Percentiles rank a stretch among this genome's conserved stretches.
Evolutionary conservation across 1,140 invertebrate genomes (phyloP).

Genomic region (Bradynema listronoti): DNA sequence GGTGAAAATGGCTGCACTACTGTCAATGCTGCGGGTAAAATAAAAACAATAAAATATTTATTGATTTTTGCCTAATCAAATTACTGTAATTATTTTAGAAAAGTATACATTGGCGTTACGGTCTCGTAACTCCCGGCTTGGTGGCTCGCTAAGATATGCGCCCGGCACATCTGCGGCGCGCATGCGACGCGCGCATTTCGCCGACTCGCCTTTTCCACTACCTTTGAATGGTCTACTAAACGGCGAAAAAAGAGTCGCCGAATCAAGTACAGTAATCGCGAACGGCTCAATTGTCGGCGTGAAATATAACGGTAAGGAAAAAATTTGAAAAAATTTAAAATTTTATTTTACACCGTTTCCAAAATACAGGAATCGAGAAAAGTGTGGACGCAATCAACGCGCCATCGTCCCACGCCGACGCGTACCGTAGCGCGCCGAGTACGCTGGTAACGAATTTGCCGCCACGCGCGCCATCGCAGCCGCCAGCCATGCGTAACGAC

Average conservation of each 20-base stretch:
- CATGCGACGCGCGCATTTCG: neutral
- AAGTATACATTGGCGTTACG: slow-evolving; percentile 9
- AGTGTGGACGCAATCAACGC: too few relatives aligned
- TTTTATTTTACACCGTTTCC: neutral
- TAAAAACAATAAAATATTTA: too few relatives aligned
- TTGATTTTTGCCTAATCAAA: neutral
- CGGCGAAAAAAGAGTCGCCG: neutral
- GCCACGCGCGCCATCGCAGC: too few relatives aligned
- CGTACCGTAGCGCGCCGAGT: too few relatives aligned
- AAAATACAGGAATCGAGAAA: too few relatives aligned
- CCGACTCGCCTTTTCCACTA: neutral
- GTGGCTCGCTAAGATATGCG: slow-evolving; percentile 36
- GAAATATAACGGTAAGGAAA: neutral
- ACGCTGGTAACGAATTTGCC: too few relatives aligned
- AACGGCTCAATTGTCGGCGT: neutral
- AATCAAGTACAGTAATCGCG: neutral
- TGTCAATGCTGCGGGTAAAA: too few relatives aligned
- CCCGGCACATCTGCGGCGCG: neutral
- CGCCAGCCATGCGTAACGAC: too few relatives aligned
- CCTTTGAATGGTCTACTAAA: neutral
- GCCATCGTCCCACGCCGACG: too few relatives aligned
- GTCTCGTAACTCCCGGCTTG: slow-evolving; percentile 27
- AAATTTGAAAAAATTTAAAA: neutral
- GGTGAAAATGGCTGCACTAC: too few relatives aligned
- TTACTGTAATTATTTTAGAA: slow-evolving; percentile 1